Conservation (phyloP, 1,140 invertebrate species). For the Monochamus saltuarius region DNA sequence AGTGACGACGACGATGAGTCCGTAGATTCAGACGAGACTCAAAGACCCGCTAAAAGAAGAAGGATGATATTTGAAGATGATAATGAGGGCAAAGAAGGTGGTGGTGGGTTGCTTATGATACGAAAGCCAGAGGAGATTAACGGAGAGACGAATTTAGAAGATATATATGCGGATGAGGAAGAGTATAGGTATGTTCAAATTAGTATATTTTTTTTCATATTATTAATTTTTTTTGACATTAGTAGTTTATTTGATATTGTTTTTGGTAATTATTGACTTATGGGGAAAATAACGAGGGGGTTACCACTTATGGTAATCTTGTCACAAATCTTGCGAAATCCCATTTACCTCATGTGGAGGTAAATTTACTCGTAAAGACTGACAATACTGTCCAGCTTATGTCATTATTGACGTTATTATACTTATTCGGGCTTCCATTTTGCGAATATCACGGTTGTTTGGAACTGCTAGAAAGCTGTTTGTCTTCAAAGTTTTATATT, state of each 20-base stretch:
- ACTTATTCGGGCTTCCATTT: too few relatives aligned
- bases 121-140: constrained; percentile 9
- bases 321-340: too few relatives aligned
- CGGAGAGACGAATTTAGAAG: constrained; percentile 15
- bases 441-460: too few relatives aligned
- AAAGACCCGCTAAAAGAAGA: constrained; percentile 2
- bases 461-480: too few relatives aligned
- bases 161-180: constrained; percentile 17
- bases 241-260: neutral
- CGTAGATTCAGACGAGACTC: constrained; percentile 13
- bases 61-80: constrained; percentile 13
- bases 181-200: constrained; percentile 8
- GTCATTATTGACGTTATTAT: too few relatives aligned
- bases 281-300: too few relatives aligned
- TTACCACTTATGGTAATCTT: too few relatives aligned
- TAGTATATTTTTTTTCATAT: neutral
- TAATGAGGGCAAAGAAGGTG: neutral
- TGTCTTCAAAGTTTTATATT: too few relatives aligned
- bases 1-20: constrained; percentile 9
- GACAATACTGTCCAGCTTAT: too few relatives aligned
- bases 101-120: constrained; percentile 2
- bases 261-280: too few relatives aligned
- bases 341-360: too few relatives aligned
- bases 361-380: too few relatives aligned
- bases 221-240: neutral